Percentiles rank a stretch among this genome's conserved stretches.
Evolutionary conservation across 2,113 vertebrate genomes (phyloP).

Genomic region (Paracanthobrama guichenoti): DNA sequence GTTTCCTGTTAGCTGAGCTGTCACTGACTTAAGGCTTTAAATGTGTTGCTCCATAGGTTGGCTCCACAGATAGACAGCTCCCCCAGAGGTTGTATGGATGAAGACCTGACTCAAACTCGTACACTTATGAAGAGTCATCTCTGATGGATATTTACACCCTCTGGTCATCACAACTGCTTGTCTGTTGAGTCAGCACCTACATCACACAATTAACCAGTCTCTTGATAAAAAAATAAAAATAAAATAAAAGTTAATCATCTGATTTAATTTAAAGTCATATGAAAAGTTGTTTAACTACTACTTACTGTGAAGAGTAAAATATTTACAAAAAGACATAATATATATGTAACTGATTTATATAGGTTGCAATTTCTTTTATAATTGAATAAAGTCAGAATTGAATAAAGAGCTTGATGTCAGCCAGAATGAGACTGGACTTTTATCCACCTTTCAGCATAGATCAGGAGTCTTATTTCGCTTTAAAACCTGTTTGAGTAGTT

Average conservation of each 20-base stretch:
- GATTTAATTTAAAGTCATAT: too few relatives aligned
- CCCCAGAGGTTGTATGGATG: slow-evolving; percentile 62
- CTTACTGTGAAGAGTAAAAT: slow-evolving; percentile 8
- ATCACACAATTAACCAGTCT: background rate
- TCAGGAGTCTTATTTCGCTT: background rate
- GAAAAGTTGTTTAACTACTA: background rate
- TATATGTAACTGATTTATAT: background rate
- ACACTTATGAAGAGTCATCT: slow-evolving; percentile 61
- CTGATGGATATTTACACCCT: slow-evolving; percentile 59
- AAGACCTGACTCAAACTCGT: slow-evolving; percentile 67
- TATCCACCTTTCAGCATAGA: background rate
- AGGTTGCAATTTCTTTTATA: background rate
- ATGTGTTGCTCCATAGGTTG: slow-evolving; percentile 29
- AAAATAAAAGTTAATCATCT: too few relatives aligned
- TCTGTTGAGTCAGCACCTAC: slow-evolving; percentile 20
- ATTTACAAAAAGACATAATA: slow-evolving; percentile 7
- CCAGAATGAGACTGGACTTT: background rate
- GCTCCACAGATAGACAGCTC: slow-evolving; percentile 53
- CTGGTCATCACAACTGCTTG: slow-evolving; percentile 45
- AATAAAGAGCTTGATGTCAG: background rate
- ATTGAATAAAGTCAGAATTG: background rate
- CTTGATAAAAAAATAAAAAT: too few relatives aligned
- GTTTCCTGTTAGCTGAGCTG: too few relatives aligned
- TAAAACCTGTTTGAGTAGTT: background rate
- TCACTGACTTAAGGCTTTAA: background rate